These are phyloP conservation scores for Adelosebastes latens DNA, from an alignment of 2,797 vertebrate species.

Conservation along the genomic window DNA sequence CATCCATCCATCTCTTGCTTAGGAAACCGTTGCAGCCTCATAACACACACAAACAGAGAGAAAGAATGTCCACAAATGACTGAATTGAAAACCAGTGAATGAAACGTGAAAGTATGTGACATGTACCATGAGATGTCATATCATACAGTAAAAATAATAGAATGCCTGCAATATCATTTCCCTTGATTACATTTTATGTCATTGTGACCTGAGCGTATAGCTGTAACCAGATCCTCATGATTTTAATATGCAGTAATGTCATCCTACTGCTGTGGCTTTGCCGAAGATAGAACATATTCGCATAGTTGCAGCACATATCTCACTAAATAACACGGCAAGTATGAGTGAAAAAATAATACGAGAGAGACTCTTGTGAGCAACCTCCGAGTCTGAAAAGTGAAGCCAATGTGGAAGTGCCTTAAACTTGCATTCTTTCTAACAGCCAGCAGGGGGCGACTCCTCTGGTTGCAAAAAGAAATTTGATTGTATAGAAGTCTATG, in stretches of 20 bases:
- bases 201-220: not conserved
- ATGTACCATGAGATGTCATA: not conserved
- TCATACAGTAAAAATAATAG: not conserved
- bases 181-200: not conserved
- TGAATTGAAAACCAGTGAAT: not conserved
- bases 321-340: not conserved
- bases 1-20: not conserved
- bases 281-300: not conserved
- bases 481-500: too few relatives aligned
- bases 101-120: not conserved
- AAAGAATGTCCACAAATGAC: not conserved
- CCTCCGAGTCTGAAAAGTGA: too few relatives aligned
- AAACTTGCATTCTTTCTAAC: too few relatives aligned
- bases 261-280: not conserved
- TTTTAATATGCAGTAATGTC: not conserved
- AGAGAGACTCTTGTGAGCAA: too few relatives aligned
- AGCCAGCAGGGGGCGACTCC: too few relatives aligned
- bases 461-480: too few relatives aligned
- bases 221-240: not conserved
- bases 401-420: too few relatives aligned
- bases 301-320: not conserved
- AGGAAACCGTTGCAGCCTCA: not conserved
- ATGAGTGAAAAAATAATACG: not conserved
- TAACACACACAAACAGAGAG: not conserved
- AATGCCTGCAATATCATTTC: not conserved